Evolutionary conservation across 2,888 invertebrate genomes (phyloP).

Genomic region (Epistrophe eligans): DNA sequence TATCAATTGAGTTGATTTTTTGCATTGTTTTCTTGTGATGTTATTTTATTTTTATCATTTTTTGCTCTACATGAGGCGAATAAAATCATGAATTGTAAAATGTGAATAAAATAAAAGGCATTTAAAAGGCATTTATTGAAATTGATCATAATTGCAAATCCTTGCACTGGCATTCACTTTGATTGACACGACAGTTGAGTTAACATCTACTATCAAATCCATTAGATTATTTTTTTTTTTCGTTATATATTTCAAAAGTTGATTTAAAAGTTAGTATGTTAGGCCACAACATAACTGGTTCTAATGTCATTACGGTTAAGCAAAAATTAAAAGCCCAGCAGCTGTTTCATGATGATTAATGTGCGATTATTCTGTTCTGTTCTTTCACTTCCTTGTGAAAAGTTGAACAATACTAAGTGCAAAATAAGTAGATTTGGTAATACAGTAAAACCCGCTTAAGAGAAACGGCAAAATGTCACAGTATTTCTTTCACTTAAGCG

Average conservation of each 20-base stretch:
- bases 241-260: constrained; percentile 1
- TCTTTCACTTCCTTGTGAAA: constrained; percentile 35
- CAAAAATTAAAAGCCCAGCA: constrained; percentile 2
- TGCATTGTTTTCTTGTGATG: not conserved
- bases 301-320: constrained; percentile 23
- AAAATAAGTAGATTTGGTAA: not conserved
- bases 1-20: too few relatives aligned
- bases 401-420: not conserved
- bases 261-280: constrained; percentile 6
- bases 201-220: constrained; percentile 7
- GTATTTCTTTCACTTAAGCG: too few relatives aligned
- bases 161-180: constrained; percentile 51
- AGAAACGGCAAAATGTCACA: too few relatives aligned
- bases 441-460: too few relatives aligned
- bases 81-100: not conserved
- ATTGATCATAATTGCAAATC: constrained; percentile 59
- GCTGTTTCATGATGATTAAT: not conserved
- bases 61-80: constrained; percentile 10
- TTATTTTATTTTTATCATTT: not conserved
- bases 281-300: constrained; percentile 6
- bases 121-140: constrained; percentile 12
- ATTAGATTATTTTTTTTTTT: constrained; percentile 8
- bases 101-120: not conserved
- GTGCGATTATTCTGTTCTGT: not conserved
- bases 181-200: constrained; percentile 39